phyloP scores from a whole-genome alignment of 2,113 vertebrate species.

The Reinhardtius hippoglossoides region DNA sequence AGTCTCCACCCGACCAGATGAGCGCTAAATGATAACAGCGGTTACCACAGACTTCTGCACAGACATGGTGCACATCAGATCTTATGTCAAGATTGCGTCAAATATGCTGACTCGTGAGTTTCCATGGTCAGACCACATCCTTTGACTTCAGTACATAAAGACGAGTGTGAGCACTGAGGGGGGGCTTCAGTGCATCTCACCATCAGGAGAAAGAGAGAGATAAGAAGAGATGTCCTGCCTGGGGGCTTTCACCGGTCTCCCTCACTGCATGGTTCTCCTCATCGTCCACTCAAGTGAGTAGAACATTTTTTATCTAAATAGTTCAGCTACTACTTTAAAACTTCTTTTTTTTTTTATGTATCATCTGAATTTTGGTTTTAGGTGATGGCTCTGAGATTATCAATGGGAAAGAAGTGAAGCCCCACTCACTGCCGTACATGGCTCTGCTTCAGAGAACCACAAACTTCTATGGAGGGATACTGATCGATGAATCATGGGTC shows the following conservation, averaged over 20 bases:
- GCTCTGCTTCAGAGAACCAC: conserved; percentile 35
- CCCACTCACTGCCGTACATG: conserved; percentile 74
- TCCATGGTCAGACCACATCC: conserved; percentile 63
- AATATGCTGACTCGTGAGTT: conserved; percentile 37
- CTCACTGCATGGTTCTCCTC: conserved; percentile 30
- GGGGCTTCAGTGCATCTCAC: not conserved
- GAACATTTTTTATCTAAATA: not conserved
- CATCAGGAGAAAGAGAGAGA: conserved; percentile 8
- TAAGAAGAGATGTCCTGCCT: conserved; percentile 41
- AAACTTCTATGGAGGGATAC: conserved; percentile 74
- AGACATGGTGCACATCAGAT: not conserved
- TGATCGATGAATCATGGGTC: conserved; percentile 72
- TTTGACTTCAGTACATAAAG: conserved; percentile 43
- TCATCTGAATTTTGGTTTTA: conserved; percentile 17
- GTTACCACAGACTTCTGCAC: not conserved
- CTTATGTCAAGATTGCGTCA: not conserved
- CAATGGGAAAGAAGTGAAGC: conserved; percentile 53
- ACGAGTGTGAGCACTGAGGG: not conserved
- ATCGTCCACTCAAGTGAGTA: conserved; percentile 57
- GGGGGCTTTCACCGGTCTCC: not conserved
- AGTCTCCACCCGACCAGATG: not conserved
- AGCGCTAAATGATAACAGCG: conserved; percentile 20
- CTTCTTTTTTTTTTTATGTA: no score
- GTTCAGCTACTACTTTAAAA: not conserved
- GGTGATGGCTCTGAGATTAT: conserved; percentile 70